These are phyloP conservation scores for Drepana arcuata DNA, from an alignment of 1,140 invertebrate species.

Conservation along the genomic window DNA sequence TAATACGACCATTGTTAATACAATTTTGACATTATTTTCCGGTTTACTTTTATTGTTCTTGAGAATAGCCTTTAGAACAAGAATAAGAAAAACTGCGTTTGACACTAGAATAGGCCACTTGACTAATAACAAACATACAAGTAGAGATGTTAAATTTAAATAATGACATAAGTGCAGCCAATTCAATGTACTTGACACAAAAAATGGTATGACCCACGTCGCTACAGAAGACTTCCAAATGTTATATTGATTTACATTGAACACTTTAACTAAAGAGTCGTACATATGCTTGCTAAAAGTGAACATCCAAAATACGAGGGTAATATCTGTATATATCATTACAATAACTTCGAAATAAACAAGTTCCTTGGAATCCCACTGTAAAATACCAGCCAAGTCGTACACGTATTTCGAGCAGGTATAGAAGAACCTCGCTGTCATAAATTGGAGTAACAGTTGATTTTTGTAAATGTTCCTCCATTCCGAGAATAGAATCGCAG, in stretches of 20 bases:
- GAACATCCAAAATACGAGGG: constrained; percentile 46
- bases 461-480: constrained; percentile 52
- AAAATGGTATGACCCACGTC: constrained; percentile 32
- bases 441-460: constrained; percentile 51
- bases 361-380: background rate
- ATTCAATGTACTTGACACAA: constrained; percentile 17
- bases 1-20: constrained; percentile 40
- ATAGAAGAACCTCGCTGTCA: constrained; percentile 42
- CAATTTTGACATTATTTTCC: constrained; percentile 32
- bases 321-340: constrained; percentile 36
- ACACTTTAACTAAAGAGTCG: constrained; percentile 43
- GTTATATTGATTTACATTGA: constrained; percentile 16
- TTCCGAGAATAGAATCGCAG: constrained; percentile 37
- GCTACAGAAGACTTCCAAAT: constrained; percentile 28
- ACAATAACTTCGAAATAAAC: constrained; percentile 18
- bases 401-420: constrained; percentile 26
- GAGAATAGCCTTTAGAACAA: constrained; percentile 33
- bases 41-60: constrained; percentile 27
- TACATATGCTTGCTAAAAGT: constrained; percentile 53
- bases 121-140: constrained; percentile 30
- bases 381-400: too few relatives aligned
- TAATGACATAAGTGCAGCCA: constrained; percentile 12
- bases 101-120: constrained; percentile 47
- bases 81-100: constrained; percentile 35
- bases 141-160: constrained; percentile 12